These are phyloP conservation scores for Aegithalos caudatus DNA, from an alignment of 2,113 vertebrate species.

Conservation along the genomic window DNA sequence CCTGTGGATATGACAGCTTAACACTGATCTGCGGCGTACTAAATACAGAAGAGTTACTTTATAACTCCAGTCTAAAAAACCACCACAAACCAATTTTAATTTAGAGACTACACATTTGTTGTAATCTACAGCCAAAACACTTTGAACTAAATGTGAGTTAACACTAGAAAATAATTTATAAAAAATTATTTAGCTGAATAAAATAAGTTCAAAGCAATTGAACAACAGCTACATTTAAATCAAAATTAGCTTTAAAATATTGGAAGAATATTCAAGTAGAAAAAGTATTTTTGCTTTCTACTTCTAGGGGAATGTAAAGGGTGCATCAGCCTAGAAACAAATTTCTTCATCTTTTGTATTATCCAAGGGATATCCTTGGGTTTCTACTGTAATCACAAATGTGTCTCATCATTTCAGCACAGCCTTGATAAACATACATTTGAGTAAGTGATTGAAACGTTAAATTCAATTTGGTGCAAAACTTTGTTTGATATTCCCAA, in stretches of 20 bases:
- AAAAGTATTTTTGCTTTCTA: background rate
- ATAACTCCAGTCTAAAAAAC: background rate
- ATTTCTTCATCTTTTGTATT: background rate
- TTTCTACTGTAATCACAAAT: background rate
- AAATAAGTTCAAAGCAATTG: background rate
- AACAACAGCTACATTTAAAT: background rate
- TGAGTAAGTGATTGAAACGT: background rate
- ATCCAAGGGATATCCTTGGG: background rate
- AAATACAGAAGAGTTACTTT: background rate
- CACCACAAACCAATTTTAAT: background rate
- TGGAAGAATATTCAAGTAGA: background rate
- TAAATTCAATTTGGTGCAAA: background rate
- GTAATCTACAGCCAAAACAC: background rate
- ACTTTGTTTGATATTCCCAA: background rate
- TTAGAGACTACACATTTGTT: background rate
- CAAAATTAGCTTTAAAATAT: background rate
- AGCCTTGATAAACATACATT: background rate
- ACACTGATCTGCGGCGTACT: background rate
- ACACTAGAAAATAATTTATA: background rate
- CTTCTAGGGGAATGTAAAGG: background rate
- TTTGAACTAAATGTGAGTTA: background rate
- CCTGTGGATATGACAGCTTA: background rate
- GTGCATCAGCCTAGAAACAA: background rate
- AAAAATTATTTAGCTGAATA: background rate
- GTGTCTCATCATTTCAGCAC: background rate